These are phyloP conservation scores for Cryptotermes secundus DNA, from an alignment of 1,140 invertebrate genomes.

Conservation along the genomic window DNA sequence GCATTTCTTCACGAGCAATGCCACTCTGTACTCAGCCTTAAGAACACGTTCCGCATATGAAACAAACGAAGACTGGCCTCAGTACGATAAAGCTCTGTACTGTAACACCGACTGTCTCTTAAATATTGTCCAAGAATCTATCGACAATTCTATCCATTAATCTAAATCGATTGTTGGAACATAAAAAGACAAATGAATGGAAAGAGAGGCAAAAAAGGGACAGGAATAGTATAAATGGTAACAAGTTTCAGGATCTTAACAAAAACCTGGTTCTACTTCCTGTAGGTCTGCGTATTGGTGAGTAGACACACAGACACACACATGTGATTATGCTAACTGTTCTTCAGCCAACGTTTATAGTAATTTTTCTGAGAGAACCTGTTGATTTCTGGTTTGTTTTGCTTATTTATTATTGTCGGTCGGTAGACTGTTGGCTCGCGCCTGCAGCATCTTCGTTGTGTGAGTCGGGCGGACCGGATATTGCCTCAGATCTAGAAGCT, in stretches of 20 bases:
- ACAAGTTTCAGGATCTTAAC: neutral
- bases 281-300: neutral
- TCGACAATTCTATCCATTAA: neutral
- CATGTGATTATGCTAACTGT: neutral
- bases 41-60: neutral
- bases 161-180: neutral
- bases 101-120: neutral
- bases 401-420: neutral
- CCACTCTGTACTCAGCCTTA: neutral
- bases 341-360: neutral
- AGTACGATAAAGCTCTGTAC: neutral
- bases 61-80: neutral
- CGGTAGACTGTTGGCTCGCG: neutral
- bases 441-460: neutral
- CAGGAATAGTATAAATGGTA: neutral
- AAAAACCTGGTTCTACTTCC: neutral
- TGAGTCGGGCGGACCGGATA: neutral
- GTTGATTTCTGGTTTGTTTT: neutral
- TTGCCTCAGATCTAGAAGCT: neutral
- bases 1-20: neutral
- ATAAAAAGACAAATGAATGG: neutral
- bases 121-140: neutral
- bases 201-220: neutral
- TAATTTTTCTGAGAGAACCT: neutral
- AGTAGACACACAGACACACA: neutral